phyloP scores from a whole-genome alignment of 2,888 invertebrate genomes.

The Tetragonula carbonaria region DNA sequence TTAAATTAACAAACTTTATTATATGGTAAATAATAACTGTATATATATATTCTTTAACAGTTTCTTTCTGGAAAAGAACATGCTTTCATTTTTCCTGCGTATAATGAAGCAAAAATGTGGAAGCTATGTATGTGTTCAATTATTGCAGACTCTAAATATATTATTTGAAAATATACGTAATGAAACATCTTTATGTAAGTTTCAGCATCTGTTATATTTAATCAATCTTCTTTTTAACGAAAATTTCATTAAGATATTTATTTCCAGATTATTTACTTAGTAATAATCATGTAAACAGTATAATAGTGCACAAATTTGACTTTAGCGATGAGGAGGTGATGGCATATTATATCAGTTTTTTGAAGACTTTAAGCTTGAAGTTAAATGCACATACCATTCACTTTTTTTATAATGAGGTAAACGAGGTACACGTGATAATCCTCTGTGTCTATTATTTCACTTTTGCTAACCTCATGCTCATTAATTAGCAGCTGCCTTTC shows the following conservation, averaged over 20 bases:
- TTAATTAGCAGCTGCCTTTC: constrained; percentile 17
- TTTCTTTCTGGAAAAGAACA: constrained; percentile 99
- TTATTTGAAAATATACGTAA: constrained; percentile 99
- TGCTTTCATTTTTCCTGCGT: constrained; percentile 98
- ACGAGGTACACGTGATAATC: constrained; percentile 76
- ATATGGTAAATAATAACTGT: not conserved
- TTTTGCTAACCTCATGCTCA: constrained; percentile 47
- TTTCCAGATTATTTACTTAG: constrained; percentile 97
- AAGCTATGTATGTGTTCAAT: constrained; percentile 98
- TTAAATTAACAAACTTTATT: not conserved
- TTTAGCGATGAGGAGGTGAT: constrained; percentile 99
- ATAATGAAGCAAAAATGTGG: constrained; percentile 99
- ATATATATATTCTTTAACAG: constrained; percentile 85
- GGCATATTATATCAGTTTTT: constrained; percentile 99
- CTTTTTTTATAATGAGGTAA: constrained; percentile 99
- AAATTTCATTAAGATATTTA: not conserved
- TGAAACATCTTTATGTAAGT: constrained; percentile 99
- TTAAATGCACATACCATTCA: constrained; percentile 99
- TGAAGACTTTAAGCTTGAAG: constrained; percentile 99
- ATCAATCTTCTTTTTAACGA: not conserved
- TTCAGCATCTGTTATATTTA: not conserved
- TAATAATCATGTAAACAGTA: constrained; percentile 99
- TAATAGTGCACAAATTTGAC: constrained; percentile 99
- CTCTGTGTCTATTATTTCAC: constrained; percentile 61
- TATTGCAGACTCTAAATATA: constrained; percentile 99